phyloP scores from a whole-genome alignment of 2,888 invertebrate species.

The Argynnis bischoffii region DNA sequence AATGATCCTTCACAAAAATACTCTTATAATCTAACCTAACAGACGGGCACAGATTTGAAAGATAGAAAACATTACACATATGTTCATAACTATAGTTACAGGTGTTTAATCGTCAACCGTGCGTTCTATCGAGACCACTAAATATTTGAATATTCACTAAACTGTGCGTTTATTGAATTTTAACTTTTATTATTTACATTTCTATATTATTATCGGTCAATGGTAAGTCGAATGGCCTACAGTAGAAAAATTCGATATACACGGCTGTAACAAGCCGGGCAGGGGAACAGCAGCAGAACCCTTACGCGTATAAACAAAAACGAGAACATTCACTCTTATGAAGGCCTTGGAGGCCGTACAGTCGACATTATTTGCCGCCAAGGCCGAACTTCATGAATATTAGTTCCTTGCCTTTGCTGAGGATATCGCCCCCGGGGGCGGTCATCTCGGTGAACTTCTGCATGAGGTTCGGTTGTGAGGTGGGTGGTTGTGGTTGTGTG shows the following conservation, averaged over 20 bases:
- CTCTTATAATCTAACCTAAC: slow-evolving; percentile 65
- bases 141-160: slow-evolving; percentile 77
- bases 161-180: slow-evolving; percentile 80
- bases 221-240: slow-evolving; percentile 57
- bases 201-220: slow-evolving; percentile 55
- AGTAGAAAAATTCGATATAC: slow-evolving; percentile 59
- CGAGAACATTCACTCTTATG: slow-evolving; percentile 42
- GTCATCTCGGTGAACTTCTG: slow-evolving; percentile 95
- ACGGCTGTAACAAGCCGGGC: slow-evolving; percentile 46
- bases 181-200: slow-evolving; percentile 71
- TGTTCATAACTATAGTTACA: slow-evolving; percentile 66
- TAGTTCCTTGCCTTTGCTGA: slow-evolving; percentile 96
- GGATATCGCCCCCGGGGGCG: slow-evolving; percentile 93
- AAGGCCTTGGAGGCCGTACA: slow-evolving; percentile 56
- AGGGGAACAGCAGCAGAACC: slow-evolving; percentile 46
- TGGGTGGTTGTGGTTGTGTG: slow-evolving; percentile 63
- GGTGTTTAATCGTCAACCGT: slow-evolving; percentile 67
- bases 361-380: slow-evolving; percentile 86
- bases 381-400: slow-evolving; percentile 97
- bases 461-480: slow-evolving; percentile 88
- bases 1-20: slow-evolving; percentile 48
- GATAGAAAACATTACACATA: slow-evolving; percentile 67
- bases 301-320: slow-evolving; percentile 35
- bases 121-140: slow-evolving; percentile 75
- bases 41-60: slow-evolving; percentile 68